phyloP scores from a whole-genome alignment of 2,113 vertebrate genomes.

The Chamaea fasciata region DNA sequence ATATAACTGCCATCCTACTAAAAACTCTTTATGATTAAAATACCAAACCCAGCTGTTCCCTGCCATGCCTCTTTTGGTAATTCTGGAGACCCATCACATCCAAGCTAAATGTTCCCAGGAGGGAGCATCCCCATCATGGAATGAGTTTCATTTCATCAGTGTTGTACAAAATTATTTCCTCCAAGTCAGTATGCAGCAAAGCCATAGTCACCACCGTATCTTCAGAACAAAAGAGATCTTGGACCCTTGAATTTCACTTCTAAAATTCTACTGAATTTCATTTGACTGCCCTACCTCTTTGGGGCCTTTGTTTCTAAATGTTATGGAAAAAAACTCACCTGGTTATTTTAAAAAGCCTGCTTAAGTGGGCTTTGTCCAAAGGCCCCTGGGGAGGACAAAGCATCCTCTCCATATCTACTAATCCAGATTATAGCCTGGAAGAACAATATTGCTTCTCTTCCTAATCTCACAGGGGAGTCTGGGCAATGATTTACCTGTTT shows the following conservation, averaged over 20 bases:
- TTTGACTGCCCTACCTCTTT: neutral
- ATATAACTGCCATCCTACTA: neutral
- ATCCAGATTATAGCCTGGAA: conserved; percentile 29
- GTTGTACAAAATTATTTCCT: neutral
- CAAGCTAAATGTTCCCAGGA: neutral
- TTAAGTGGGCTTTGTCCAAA: conserved; percentile 10
- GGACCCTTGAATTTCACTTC: neutral
- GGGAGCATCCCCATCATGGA: neutral
- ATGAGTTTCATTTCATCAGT: neutral
- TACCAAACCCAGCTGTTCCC: neutral
- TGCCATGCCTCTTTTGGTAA: neutral
- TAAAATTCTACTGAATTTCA: neutral
- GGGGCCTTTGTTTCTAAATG: neutral
- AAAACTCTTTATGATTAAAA: conserved; percentile 1
- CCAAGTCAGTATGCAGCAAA: neutral
- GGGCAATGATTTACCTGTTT: neutral
- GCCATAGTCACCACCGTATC: neutral
- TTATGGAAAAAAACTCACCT: neutral
- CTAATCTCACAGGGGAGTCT: neutral
- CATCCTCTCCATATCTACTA: conserved; percentile 16
- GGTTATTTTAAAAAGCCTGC: conserved; percentile 17
- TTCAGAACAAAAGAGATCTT: neutral
- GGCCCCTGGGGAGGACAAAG: neutral
- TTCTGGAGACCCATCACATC: neutral
- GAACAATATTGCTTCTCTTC: neutral